Base-by-base conservation (phyloP, 2,113 vertebrate species). In the Limanda limanda region DNA sequence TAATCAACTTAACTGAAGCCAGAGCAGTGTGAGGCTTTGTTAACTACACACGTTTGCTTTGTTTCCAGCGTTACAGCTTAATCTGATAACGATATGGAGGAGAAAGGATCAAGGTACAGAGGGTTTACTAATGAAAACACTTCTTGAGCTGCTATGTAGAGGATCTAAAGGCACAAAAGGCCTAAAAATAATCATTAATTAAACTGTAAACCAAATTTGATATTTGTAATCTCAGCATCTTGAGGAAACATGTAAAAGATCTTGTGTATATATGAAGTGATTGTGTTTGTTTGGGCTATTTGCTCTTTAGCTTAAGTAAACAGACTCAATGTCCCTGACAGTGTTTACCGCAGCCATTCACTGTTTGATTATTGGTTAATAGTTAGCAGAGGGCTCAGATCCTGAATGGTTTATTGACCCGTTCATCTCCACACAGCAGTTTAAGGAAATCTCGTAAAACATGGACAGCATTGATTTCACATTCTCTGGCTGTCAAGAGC, bases 321-420 rank as follows among this genome's bases (percentile, higher is more conserved):
- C 4, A 79, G 27, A 57, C 57, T 35, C 64, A 24, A 78, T 14
- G 71, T 48, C 78, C 11, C 18, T 74, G 75, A 69, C 83, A 52
- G 62, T 45, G 62, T 76, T 76, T 61, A 66, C 52, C 24, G 8
- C n/a, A 42, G 15, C 4, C 3, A 48, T 25, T 60, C 18, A 7
- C 60, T 14, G 64, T 58, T 47, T 40, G 42, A 73, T 63, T 71
- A 67, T 56, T 27, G 68, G 84, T 84, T 86, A 90, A 87, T 86
- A 59, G 59, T 87, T 88, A 88, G 74, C 82, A 65, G 27, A 68
- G 51, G 45, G 42, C 1, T 21, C 67, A 45, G 47, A 51, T 17
- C 47, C n/a, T 52, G 2, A 21, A 65, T 21, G 17, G 14, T 62
- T 68, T 31, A 31, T 31, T 31, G 31, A 31, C 31, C 37, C 2